phyloP scores from a whole-genome alignment of 2,797 vertebrate genomes.

The Clarias platycephalus region DNA sequence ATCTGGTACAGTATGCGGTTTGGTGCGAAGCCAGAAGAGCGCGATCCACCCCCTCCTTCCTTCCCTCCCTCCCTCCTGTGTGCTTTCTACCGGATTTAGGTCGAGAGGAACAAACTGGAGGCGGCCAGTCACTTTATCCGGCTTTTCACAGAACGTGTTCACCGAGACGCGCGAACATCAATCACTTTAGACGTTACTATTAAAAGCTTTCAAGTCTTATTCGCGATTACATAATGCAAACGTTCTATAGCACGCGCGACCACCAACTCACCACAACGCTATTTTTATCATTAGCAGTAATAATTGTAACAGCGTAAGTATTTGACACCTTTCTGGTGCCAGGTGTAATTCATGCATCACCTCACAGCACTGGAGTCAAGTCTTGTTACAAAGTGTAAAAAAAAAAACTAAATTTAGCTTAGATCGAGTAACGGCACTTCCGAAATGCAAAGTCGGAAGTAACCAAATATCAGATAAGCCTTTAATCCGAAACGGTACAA shows the following conservation, averaged over 20 bases:
- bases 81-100: conserved; percentile 51
- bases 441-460: conserved; percentile 24
- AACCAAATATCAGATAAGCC: neutral
- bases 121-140: conserved; percentile 37
- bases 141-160: conserved; percentile 26
- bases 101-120: conserved; percentile 49
- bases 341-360: neutral
- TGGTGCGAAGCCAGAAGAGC: conserved; percentile 20
- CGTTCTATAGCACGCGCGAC: neutral
- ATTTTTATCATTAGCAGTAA: neutral
- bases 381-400: neutral
- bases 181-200: neutral
- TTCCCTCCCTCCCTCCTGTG: conserved; percentile 10
- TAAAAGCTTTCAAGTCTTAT: neutral
- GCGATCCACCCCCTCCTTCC: conserved; percentile 19
- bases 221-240: neutral
- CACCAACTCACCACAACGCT: neutral
- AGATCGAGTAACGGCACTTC: conserved; percentile 9
- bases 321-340: neutral
- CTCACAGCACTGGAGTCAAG: neutral
- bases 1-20: conserved; percentile 32
- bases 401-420: neutral
- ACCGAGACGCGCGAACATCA: neutral
- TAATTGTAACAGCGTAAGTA: too few species aligned
- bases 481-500: neutral